Base-by-base conservation (phyloP, 1,140 invertebrate genomes). In the Colletes latitarsis region DNA sequence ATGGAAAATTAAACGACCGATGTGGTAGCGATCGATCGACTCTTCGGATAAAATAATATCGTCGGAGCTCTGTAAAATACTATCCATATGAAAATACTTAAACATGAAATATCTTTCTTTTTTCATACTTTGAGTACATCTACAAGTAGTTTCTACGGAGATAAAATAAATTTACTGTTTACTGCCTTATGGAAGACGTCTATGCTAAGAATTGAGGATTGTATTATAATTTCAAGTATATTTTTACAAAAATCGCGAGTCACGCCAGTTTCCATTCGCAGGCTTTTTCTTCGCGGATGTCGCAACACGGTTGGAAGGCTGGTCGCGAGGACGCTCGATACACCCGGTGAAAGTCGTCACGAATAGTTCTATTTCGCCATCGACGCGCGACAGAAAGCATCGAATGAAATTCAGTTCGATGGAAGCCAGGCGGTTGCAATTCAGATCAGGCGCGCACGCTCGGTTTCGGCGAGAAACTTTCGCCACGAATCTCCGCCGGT, bases 261-360 rank as follows among this genome's bases (percentile, higher is more conserved):
- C 82, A 57, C 21, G 14, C 1, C 30, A 39, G 5, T 81, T 81
- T 83, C 57, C 71, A 57, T 69, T 39, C 53, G 53, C 41, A 6
- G 6, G 12, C 15, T 49, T 67, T 82, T 71, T 53, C 58, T 58
- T 12, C 17, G 1, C 46, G 14, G 43, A 46, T 53, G 1, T 10
- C 58, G 63, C 78, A 55, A 76, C 66, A 58, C 77, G 67, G 6
- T 41, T 49, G 52, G 15, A 10, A 14, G 52, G 8, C 5, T 46
- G 10, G n/a, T 55, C 52, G 30, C 30, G 30, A 30, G 30, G 30
- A 30, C 30, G 15, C 15, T 62, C 3, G 43, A 30, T 49, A 14
- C 15, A 6, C 0, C 10, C 8, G 57, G 71, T 62, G 58, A 73
- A 73, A 62, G 71, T 73, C 17, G 6, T 4, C 14, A 15, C 12